Percentiles rank a stretch among this genome's conserved stretches.
Evolutionary conservation across 1,140 invertebrate genomes (phyloP).

Genomic region (Trichonephila clavata): DNA sequence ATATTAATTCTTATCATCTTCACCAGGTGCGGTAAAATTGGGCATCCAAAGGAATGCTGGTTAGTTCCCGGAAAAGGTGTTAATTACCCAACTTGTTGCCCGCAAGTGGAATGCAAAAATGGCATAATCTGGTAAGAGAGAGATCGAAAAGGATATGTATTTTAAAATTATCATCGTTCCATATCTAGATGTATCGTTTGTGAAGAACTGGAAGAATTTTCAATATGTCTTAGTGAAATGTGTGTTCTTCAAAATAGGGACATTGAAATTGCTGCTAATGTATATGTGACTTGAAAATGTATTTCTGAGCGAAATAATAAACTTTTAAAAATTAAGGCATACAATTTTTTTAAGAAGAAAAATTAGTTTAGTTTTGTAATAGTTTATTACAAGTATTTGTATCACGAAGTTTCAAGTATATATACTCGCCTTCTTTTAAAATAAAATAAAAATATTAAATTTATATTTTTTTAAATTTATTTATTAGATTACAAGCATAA

Average conservation of each 20-base stretch:
- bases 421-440: no score
- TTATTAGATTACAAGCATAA: no score
- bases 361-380: no score
- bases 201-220: not conserved
- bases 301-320: no score
- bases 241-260: not conserved
- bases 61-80: conserved; percentile 39
- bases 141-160: not conserved
- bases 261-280: not conserved
- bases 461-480: no score
- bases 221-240: not conserved
- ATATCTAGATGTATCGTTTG: not conserved
- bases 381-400: no score
- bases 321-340: no score
- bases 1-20: not conserved
- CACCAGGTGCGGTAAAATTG: conserved; percentile 51
- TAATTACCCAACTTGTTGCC: conserved; percentile 58
- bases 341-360: no score
- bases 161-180: not conserved
- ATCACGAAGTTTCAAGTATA: no score
- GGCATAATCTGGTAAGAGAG: conserved; percentile 30
- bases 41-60: conserved; percentile 40
- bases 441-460: no score
- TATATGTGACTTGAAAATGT: no score
- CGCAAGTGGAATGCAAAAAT: not conserved